Evolutionary conservation across 2,113 vertebrate species (phyloP).

Genomic region (Zosterops japonicus): DNA sequence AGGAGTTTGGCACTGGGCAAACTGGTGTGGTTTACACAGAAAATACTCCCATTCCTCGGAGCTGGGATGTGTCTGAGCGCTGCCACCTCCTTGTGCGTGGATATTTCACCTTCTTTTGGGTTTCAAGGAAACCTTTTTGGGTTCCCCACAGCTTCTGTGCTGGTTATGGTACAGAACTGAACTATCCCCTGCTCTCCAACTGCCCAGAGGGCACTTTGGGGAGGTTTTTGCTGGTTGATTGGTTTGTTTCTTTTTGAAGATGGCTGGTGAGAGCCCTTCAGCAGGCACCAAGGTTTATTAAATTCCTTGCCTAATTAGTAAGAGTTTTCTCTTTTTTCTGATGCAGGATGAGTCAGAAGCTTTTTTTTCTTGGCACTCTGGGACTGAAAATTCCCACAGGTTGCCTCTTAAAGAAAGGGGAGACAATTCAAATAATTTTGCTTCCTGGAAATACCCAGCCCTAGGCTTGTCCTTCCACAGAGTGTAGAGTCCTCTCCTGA

Average conservation of each 20-base stretch:
- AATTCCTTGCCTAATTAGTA: not conserved
- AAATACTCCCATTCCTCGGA: accelerated
- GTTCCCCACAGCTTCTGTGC: not conserved
- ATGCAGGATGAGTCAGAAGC: not conserved
- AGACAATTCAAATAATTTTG: not conserved
- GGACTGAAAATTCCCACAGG: not conserved
- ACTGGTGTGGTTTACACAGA: not conserved
- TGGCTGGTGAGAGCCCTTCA: not conserved
- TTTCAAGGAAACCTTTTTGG: not conserved
- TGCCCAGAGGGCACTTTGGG: not conserved
- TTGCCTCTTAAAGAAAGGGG: not conserved
- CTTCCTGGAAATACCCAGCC: not conserved
- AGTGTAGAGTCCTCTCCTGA: accelerated
- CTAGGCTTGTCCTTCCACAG: not conserved
- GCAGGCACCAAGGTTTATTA: not conserved
- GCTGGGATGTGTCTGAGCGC: accelerated
- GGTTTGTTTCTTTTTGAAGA: not conserved
- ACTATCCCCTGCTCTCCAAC: not conserved
- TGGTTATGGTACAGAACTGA: not conserved
- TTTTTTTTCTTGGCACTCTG: not conserved
- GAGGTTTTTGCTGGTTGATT: not conserved
- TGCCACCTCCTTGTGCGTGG: accelerated
- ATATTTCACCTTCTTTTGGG: not conserved
- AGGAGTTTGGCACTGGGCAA: not conserved
- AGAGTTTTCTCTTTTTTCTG: not conserved